Evolutionary conservation across 2,888 invertebrate genomes (phyloP), one percentile per base, ranked within the genome.

Genomic region (Yponomeuta plumbellus): DNA sequence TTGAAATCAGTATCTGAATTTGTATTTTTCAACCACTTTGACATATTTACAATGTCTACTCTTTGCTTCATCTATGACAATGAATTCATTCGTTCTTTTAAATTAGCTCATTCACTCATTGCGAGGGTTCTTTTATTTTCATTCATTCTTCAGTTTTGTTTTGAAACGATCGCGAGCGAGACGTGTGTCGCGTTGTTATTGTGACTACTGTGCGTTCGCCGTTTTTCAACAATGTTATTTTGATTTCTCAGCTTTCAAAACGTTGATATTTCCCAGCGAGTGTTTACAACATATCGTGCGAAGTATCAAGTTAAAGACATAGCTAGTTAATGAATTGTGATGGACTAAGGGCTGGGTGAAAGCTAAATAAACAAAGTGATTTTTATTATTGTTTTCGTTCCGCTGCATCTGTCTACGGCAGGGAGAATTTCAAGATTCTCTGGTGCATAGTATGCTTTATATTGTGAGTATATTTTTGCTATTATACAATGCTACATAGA

Each of bases 131-230:
- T 64, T 72, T 76, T 74, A 70, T 34, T 66, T 67, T 66, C 34
- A 40, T 65, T 34, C 66, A 59, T 65, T 67, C 69, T 66, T 74
- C 71, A 78, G 75, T 76, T 72, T 73, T 75, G 75, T 68, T 74
- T 75, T 72, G 74, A 77, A 79, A 75, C 73, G 76, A 69, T 71
- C 71, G 80, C 83, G 88, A 73, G 71, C 80, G 88, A 89, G 90
- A 89, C 88, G 88, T 83, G 69, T 71, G 84, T 88, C 77, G 80
- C 86, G 80, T 74, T 74, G 69, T 68, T 75, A 69, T 77, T 83
- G 86, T 78, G 85, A 81, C 81, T 80, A 80, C 84, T 84, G 89
- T 90, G 90, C 89, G 88, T 88, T 90, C 88, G 88, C 84, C 80
- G 79, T 78, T 84, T 77, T 75, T 67, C 70, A 73, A 69, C 70